Conservation (phyloP, 2,113 vertebrate species). For the Vulpes lagopus region DNA sequence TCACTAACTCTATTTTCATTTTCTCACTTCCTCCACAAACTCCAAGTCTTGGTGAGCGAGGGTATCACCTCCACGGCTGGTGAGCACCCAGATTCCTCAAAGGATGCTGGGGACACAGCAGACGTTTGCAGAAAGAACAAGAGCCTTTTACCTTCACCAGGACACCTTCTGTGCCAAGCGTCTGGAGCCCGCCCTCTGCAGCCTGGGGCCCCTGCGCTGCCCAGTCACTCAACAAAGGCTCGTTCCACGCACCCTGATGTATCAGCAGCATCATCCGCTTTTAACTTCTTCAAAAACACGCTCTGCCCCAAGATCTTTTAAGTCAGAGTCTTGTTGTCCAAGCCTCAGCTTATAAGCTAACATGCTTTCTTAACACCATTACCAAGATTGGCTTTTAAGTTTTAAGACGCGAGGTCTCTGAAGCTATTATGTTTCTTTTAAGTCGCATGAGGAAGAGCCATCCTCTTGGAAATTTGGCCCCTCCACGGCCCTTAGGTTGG, state of each 20-base stretch:
- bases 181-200: rapidly evolving
- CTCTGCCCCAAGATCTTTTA: neutral
- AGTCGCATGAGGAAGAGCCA: neutral
- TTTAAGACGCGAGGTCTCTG: neutral
- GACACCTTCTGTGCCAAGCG: rapidly evolving
- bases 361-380: neutral
- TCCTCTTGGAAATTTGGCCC: no score
- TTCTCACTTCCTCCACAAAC: neutral
- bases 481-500: rapidly evolving
- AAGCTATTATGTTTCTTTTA: conserved; percentile 25
- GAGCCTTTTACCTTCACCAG: rapidly evolving
- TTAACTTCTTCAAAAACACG: neutral
- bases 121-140: rapidly evolving
- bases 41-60: neutral
- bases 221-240: neutral
- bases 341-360: neutral
- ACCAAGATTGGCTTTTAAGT: conserved; percentile 37
- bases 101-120: rapidly evolving
- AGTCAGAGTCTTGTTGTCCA: neutral
- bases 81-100: no score
- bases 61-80: rapidly evolving
- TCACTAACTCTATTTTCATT: neutral
- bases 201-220: neutral
- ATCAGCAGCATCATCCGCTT: rapidly evolving
- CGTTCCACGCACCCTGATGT: rapidly evolving